These are phyloP conservation scores for Aphidius colemani DNA, from an alignment of 2,888 invertebrate genomes.

Conservation along the genomic window DNA sequence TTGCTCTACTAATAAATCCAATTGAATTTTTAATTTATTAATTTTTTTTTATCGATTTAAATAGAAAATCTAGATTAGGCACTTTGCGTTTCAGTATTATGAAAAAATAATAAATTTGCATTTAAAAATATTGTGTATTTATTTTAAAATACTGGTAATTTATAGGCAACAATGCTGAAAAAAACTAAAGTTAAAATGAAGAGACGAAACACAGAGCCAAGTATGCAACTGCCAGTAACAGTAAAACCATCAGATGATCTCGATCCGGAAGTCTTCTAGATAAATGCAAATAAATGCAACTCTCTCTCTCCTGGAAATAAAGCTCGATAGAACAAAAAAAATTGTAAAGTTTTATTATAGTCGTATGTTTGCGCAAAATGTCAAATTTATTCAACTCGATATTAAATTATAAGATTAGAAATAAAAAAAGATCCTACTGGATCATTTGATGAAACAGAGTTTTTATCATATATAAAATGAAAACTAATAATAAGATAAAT, in stretches of 20 bases:
- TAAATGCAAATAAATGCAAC: constrained; percentile 14
- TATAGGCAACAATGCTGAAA: constrained; percentile 99
- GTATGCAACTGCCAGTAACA: constrained; percentile 68
- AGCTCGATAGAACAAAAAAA: neutral
- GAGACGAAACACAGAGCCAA: constrained; percentile 90
- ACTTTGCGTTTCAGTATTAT: too few species aligned
- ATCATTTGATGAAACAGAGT: too few species aligned
- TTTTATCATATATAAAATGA: too few species aligned
- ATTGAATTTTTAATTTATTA: too few species aligned
- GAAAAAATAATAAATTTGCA: too few species aligned
- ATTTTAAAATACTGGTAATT: constrained; percentile 57
- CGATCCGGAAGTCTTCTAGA: constrained; percentile 59
- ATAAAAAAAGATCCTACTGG: too few species aligned
- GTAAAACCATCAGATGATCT: constrained; percentile 59
- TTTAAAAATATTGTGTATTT: constrained; percentile 18
- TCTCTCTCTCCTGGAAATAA: neutral
- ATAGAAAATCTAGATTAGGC: too few species aligned
- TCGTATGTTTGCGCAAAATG: neutral
- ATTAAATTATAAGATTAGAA: too few species aligned
- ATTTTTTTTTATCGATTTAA: too few species aligned
- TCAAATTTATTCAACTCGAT: too few species aligned
- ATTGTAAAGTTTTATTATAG: neutral
- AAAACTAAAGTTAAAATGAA: constrained; percentile 97
- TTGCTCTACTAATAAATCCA: too few species aligned
- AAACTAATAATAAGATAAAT: too few species aligned